These are phyloP conservation scores for Drusus annulatus DNA, from an alignment of 1,140 invertebrate genomes.

Conservation along the genomic window DNA sequence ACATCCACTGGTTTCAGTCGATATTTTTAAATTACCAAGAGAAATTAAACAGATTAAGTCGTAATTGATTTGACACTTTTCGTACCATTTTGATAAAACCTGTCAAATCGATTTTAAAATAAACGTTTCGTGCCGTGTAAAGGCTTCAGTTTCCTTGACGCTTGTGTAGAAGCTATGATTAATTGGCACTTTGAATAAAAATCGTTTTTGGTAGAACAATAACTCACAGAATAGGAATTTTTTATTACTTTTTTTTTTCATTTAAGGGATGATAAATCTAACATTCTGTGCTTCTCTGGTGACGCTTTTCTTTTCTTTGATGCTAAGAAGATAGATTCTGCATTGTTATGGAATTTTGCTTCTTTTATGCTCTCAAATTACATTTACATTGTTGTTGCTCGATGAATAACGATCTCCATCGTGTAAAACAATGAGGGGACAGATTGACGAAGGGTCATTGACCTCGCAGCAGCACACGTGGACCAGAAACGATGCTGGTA, in stretches of 20 bases:
- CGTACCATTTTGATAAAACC: too few relatives aligned
- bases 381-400: constrained; percentile 14
- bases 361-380: constrained; percentile 21
- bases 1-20: too few relatives aligned
- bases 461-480: constrained; percentile 9
- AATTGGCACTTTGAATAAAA: too few relatives aligned
- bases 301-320: neutral
- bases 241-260: constrained; percentile 7
- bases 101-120: too few relatives aligned
- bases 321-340: constrained; percentile 18
- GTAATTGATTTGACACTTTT: too few relatives aligned
- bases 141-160: too few relatives aligned
- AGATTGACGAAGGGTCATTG: constrained; percentile 2
- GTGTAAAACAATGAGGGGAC: constrained; percentile 6
- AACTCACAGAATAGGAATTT: too few relatives aligned
- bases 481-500: neutral
- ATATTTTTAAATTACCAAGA: too few relatives aligned
- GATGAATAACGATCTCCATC: constrained; percentile 12
- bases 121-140: too few relatives aligned
- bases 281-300: neutral
- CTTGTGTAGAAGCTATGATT: too few relatives aligned
- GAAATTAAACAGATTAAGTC: too few relatives aligned
- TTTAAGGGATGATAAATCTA: neutral
- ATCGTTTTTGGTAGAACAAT: too few relatives aligned
- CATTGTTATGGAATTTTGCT: neutral